These are phyloP conservation scores for Diplogasteroides magnus DNA, from an alignment of 1,140 invertebrate genomes.

Conservation along the genomic window DNA sequence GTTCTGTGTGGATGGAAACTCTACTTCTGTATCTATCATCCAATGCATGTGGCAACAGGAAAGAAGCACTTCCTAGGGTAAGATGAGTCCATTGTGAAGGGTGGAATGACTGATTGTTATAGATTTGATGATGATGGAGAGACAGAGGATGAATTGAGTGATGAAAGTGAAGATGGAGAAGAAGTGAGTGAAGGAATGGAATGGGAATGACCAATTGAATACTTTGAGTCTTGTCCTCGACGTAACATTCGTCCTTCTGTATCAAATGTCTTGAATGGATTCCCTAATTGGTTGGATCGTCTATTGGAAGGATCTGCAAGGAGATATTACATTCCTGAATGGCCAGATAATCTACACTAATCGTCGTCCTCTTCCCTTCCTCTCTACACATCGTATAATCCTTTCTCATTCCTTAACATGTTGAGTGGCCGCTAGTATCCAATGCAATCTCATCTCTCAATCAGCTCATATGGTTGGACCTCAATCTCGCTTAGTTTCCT, in stretches of 20 bases:
- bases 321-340: conserved; percentile 85
- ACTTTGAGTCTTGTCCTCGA: conserved; percentile 26
- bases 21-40: conserved; percentile 97
- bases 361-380: background rate
- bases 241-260: conserved; percentile 41
- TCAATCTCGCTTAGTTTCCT: background rate
- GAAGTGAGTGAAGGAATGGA: background rate
- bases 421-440: no score
- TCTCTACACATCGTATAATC: background rate
- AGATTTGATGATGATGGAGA: conserved; percentile 42
- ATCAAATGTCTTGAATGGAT: conserved; percentile 74
- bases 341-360: conserved; percentile 66
- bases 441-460: background rate
- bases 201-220: conserved; percentile 14
- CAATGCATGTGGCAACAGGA: conserved; percentile 56
- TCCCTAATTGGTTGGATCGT: conserved; percentile 91
- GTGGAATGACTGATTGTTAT: background rate
- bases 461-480: background rate
- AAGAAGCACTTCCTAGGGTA: conserved; percentile 26
- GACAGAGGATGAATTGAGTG: conserved; percentile 19
- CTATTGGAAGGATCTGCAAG: conserved; percentile 89
- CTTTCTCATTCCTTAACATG: no score
- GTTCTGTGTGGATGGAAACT: conserved; percentile 89
- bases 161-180: background rate
- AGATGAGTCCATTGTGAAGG: conserved; percentile 13